Base-by-base conservation (phyloP, 1,140 invertebrate species). In the Steinernema feltiae region DNA sequence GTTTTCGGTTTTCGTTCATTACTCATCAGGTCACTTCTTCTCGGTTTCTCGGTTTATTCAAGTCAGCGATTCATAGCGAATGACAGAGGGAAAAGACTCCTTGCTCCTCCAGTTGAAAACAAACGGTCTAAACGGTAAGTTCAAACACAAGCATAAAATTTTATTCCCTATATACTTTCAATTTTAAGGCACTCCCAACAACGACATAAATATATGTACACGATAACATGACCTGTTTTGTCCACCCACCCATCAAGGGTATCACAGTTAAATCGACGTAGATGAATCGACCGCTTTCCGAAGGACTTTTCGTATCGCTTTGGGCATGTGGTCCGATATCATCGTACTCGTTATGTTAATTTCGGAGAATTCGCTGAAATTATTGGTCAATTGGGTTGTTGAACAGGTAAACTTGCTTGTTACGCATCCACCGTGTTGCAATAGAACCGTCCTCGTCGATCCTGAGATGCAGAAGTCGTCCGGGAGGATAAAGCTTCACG, bases 401-500 rank as follows among this genome's bases (percentile, higher is more conserved):
- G 53, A 21, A 63, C 53, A 63, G 2, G 7, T 27, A n/a, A 63
- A 21, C 53, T 63, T 27, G 24, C 53, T 27, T 27, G 12, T 63
- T 15, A 7, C 24, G 53, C 53, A 63, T 63, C 53, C 53, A 63
- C 53, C 3, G 12, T 21, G 53, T 17, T 7, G 2, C 7, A 15
- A 79, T 63, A 0, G 21, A 70, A 1, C 48, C 71, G 2, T 76
- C 77, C 12, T 83, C 76, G 30, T 71, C 32, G 17, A 48, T 27
- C 27, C 41, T 72, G n/a, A 84, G 30, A 70, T 84, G 83, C 1
- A 85, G 48, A 1, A 82, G 48, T 32, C 75, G n/a, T 0, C 82
- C 82, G 1, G 82, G 82, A 12, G 82, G 80, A 63, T 75, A 82
- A 15, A 84, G 69, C 75, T 85, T 70, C 41, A 82, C 72, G 70